These are phyloP conservation scores for Troides helena DNA, from an alignment of 2,888 invertebrate genomes.

Conservation along the genomic window DNA sequence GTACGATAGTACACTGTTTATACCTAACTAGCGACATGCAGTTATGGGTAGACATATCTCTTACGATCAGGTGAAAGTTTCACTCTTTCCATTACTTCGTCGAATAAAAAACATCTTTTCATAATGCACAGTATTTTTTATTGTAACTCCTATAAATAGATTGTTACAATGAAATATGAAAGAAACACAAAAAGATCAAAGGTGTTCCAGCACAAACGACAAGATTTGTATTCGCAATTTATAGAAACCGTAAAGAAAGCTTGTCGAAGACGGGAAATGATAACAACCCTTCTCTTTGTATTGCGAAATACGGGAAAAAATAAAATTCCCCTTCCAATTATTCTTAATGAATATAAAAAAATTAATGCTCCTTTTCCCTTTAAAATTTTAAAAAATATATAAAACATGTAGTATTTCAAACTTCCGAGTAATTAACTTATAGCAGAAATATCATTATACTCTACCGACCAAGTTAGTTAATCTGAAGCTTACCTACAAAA, in stretches of 20 bases:
- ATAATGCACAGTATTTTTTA: too few species aligned
- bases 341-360: slow-evolving; percentile 14
- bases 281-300: slow-evolving; percentile 18
- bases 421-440: too few species aligned
- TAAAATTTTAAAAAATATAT: background rate
- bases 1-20: too few species aligned
- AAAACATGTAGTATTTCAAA: too few species aligned
- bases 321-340: slow-evolving; percentile 17
- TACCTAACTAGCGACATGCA: too few species aligned
- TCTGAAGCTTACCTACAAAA: too few species aligned
- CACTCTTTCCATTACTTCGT: too few species aligned
- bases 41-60: too few species aligned
- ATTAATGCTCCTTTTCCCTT: background rate
- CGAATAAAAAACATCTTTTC: too few species aligned
- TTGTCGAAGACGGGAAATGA: slow-evolving; percentile 21
- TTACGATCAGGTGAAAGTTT: too few species aligned
- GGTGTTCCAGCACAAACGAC: slow-evolving; percentile 1
- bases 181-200: slow-evolving; percentile 9
- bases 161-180: background rate
- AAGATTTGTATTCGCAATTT: slow-evolving; percentile 22
- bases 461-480: too few species aligned
- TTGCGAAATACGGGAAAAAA: slow-evolving; percentile 8
- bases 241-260: slow-evolving; percentile 14
- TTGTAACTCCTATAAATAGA: background rate
- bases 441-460: too few species aligned